Conservation (phyloP, 2,797 vertebrate species). For the Sebastes vulpes region DNA sequence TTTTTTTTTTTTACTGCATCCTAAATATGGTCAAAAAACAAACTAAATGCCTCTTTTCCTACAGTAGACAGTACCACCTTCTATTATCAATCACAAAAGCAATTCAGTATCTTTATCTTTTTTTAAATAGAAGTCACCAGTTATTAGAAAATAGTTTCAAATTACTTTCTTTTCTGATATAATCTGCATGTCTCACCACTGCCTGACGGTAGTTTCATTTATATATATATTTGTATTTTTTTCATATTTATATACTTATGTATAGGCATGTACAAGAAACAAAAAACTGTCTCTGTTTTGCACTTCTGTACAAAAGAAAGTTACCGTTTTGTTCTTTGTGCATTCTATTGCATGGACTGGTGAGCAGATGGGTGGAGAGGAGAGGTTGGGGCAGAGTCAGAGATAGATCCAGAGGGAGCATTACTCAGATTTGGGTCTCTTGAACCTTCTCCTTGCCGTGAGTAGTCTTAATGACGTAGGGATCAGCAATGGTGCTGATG, state of each 20-base stretch:
- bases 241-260: slow-evolving; percentile 87
- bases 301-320: slow-evolving; percentile 97
- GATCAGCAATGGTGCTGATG: slow-evolving; percentile 91
- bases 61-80: slow-evolving; percentile 80
- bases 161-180: slow-evolving; percentile 90
- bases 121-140: slow-evolving; percentile 93
- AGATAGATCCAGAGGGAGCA: slow-evolving; percentile 65
- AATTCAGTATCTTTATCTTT: slow-evolving; percentile 76
- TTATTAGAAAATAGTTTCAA: slow-evolving; percentile 97
- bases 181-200: slow-evolving; percentile 91
- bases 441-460: slow-evolving; percentile 98
- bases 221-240: slow-evolving; percentile 79
- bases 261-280: slow-evolving; percentile 97
- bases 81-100: slow-evolving; percentile 82
- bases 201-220: slow-evolving; percentile 87
- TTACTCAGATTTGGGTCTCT: slow-evolving; percentile 97
- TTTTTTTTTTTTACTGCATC: slow-evolving; percentile 80
- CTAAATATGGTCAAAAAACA: slow-evolving; percentile 87
- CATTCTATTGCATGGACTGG: slow-evolving; percentile 93
- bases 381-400: slow-evolving; percentile 69
- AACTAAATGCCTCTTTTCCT: slow-evolving; percentile 79
- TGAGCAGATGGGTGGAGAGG: slow-evolving; percentile 71
- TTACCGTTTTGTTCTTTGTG: slow-evolving; percentile 89
- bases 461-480: slow-evolving; percentile 94
- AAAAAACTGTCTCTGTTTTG: slow-evolving; percentile 92